These are phyloP conservation scores for Sebastes hopkinsi DNA, from an alignment of 2,797 vertebrate species.

Conservation along the genomic window DNA sequence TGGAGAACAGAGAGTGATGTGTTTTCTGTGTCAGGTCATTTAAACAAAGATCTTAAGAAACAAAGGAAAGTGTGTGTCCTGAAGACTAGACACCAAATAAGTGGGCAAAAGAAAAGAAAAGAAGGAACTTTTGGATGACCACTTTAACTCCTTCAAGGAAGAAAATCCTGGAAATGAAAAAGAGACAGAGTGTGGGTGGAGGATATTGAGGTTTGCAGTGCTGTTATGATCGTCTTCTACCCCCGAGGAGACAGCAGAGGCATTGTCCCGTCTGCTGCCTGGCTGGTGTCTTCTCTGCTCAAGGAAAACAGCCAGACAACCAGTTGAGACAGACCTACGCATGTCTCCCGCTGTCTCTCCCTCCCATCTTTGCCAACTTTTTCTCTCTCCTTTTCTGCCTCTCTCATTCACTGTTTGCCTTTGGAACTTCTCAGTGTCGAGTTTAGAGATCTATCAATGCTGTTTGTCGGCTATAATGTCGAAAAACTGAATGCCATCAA, in stretches of 20 bases:
- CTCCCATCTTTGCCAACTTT: background rate
- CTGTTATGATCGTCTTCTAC: background rate
- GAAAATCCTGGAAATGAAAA: background rate
- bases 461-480: background rate
- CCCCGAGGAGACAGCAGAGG: background rate
- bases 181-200: background rate
- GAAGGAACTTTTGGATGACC: background rate
- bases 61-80: background rate
- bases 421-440: background rate
- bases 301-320: slow-evolving; percentile 10
- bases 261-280: slow-evolving; percentile 4
- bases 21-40: background rate
- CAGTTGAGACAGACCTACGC: slow-evolving; percentile 8
- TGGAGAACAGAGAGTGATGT: background rate
- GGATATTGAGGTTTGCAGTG: background rate
- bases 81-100: background rate
- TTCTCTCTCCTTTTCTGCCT: background rate
- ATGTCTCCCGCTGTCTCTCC: background rate
- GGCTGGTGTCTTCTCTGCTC: background rate
- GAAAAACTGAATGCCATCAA: background rate
- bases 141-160: background rate
- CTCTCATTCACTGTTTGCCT: background rate
- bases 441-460: background rate
- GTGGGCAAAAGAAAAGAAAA: background rate
- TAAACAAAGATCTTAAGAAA: background rate